phyloP scores from a whole-genome alignment of 2,113 vertebrate species.

The Saccopteryx leptura region DNA sequence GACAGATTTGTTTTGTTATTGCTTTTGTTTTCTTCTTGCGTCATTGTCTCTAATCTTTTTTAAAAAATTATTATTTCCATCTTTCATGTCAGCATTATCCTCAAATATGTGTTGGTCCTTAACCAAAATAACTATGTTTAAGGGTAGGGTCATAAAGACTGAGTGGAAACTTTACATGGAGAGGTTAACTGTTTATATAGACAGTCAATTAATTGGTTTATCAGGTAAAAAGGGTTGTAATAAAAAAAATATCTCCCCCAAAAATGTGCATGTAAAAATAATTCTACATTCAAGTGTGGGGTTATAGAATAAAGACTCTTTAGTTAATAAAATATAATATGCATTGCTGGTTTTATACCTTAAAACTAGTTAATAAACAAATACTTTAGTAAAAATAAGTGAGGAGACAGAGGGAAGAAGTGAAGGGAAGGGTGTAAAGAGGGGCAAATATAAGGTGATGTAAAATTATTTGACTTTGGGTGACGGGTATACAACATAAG shows the following conservation, averaged over 20 bases:
- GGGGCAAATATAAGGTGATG: too few species aligned
- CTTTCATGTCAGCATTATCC: background rate
- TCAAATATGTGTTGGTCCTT: conserved; percentile 40
- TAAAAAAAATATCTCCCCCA: background rate
- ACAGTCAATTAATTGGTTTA: conserved; percentile 12
- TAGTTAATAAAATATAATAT: background rate
- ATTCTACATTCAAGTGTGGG: conserved; percentile 15
- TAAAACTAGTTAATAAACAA: conserved; percentile 15
- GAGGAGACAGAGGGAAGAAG: too few species aligned
- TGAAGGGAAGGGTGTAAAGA: too few species aligned
- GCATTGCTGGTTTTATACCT: background rate
- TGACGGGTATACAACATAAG: too few species aligned
- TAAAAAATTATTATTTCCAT: background rate
- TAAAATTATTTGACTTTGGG: too few species aligned
- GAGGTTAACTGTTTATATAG: conserved; percentile 6
- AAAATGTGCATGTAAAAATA: conserved; percentile 19
- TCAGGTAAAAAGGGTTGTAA: background rate
- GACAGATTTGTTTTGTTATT: background rate
- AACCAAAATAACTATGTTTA: background rate
- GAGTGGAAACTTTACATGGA: conserved; percentile 9
- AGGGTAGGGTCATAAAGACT: background rate
- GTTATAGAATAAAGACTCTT: background rate
- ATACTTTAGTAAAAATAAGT: background rate
- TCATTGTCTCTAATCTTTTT: background rate
- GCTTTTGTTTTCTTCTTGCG: background rate